Evolutionary conservation across 2,113 vertebrate species (phyloP).

Genomic region (Merops nubicus): DNA sequence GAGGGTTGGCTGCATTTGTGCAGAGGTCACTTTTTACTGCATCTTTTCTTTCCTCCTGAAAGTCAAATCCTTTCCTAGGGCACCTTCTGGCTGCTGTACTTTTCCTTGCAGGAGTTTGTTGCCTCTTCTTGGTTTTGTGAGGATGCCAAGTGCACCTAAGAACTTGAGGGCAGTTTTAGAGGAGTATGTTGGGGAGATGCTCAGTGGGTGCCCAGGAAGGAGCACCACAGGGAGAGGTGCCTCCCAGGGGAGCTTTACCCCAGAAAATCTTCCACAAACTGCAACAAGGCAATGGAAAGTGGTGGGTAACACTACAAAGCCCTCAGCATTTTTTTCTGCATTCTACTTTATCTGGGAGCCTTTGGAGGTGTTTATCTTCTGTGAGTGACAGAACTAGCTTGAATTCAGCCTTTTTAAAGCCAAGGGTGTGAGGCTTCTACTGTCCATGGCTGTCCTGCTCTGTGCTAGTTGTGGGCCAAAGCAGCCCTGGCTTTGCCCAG

Average conservation of each 20-base stretch:
- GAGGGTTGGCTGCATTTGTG: neutral
- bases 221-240: neutral
- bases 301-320: neutral
- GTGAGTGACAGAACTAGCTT: neutral
- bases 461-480: neutral
- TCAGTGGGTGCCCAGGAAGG: neutral
- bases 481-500: neutral
- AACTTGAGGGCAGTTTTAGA: neutral
- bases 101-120: neutral
- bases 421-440: neutral
- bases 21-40: neutral
- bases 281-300: neutral
- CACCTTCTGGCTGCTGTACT: neutral
- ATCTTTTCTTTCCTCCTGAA: neutral
- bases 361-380: neutral
- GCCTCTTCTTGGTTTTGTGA: neutral
- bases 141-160: neutral
- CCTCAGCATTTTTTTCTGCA: neutral
- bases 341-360: neutral
- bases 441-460: neutral
- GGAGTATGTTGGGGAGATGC: neutral
- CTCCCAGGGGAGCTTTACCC: neutral
- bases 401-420: neutral
- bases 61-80: neutral
- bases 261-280: neutral